phyloP scores from a whole-genome alignment of 2,888 invertebrate genomes.

The Emmelina monodactyla region DNA sequence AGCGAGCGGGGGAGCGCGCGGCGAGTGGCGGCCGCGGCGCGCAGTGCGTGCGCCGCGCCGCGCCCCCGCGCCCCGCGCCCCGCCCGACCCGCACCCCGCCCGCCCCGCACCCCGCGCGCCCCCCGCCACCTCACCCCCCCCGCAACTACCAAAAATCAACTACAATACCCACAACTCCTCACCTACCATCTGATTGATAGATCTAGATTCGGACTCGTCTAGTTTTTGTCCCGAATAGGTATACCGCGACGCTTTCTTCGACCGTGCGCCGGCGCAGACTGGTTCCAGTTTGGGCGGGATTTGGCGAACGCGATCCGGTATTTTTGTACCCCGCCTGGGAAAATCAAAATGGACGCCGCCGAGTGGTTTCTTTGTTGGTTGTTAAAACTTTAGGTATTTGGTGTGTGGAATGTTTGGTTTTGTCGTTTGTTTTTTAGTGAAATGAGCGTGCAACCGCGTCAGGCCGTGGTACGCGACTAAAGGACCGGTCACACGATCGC shows the following conservation, averaged over 20 bases:
- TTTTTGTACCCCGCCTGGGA: neutral
- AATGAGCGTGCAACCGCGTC: neutral
- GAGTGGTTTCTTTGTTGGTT: neutral
- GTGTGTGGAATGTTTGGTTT: neutral
- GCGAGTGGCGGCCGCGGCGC: conserved; percentile 39
- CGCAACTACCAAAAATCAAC: conserved; percentile 10
- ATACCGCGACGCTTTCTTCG: neutral
- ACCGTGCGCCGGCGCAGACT: neutral
- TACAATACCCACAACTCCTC: neutral
- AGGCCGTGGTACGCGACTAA: neutral
- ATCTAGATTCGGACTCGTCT: no score
- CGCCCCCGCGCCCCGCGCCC: conserved; percentile 23
- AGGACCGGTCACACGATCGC: conserved; percentile 1
- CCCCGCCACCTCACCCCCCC: conserved; percentile 36
- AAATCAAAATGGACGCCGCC: neutral
- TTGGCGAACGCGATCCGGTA: neutral
- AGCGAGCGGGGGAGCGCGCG: conserved; percentile 37
- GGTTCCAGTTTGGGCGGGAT: neutral
- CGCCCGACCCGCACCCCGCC: conserved; percentile 23
- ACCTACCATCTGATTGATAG: neutral
- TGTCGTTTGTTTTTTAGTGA: neutral
- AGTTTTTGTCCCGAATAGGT: no score
- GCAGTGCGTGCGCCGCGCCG: conserved; percentile 39
- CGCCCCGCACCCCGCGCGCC: conserved; percentile 22
- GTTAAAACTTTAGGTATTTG: neutral